These are phyloP conservation scores for Chlorops oryzae DNA, from an alignment of 1,140 invertebrate species.

Conservation along the genomic window DNA sequence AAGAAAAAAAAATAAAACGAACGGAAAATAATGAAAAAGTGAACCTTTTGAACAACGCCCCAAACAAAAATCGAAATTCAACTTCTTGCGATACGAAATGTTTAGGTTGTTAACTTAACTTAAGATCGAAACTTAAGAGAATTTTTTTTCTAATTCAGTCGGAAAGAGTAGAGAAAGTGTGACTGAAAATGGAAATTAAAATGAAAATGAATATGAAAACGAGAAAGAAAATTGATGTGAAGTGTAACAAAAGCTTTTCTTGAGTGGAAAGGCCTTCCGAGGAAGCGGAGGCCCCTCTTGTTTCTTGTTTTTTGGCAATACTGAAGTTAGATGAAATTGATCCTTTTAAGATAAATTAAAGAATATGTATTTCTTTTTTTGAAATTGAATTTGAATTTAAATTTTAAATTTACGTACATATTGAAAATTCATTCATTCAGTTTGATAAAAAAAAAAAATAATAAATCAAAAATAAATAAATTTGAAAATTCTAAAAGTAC, in stretches of 20 bases:
- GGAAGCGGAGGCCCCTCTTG: conserved; percentile 11
- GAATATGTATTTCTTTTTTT: too few relatives aligned
- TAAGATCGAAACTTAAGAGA: conserved; percentile 13
- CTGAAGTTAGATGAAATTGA: too few relatives aligned
- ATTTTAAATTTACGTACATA: too few relatives aligned
- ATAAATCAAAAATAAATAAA: conserved; percentile 11
- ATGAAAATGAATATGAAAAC: conserved; percentile 40
- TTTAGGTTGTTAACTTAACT: conserved; percentile 1
- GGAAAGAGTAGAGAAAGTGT: conserved; percentile 23
- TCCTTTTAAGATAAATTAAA: not conserved
- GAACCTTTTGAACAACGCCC: conserved; percentile 48
- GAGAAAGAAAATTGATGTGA: conserved; percentile 8
- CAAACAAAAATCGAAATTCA: conserved; percentile 91
- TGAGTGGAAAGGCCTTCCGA: not conserved
- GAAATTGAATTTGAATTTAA: too few relatives aligned
- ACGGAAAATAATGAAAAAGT: conserved; percentile 24
- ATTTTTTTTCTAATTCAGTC: too few relatives aligned
- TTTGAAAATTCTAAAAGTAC: conserved; percentile 13
- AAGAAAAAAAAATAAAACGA: conserved; percentile 23
- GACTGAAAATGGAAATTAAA: conserved; percentile 49
- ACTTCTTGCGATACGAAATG: conserved; percentile 66
- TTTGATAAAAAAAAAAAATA: conserved; percentile 10
- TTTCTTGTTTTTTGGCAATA: conserved; percentile 5
- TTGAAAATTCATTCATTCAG: too few relatives aligned
- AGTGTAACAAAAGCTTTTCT: conserved; percentile 4